Conservation (phyloP, 2,888 invertebrate genomes). For the Chrysodeixis includens region DNA sequence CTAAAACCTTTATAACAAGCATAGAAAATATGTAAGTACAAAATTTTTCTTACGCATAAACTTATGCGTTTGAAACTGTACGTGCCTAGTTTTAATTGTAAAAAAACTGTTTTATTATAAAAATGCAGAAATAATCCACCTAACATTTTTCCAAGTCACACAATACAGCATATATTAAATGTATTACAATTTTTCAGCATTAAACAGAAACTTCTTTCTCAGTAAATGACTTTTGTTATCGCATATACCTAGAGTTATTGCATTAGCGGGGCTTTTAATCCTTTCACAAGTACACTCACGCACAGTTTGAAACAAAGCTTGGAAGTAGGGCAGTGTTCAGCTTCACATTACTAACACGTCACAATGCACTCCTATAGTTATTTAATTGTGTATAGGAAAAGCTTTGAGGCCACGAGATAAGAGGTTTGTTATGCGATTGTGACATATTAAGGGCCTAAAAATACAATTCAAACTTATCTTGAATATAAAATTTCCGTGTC, state of each 20-base stretch:
- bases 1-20: too few species aligned
- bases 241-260: constrained; percentile 34
- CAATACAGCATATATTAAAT: background rate
- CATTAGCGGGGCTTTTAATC: constrained; percentile 24
- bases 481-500: too few species aligned
- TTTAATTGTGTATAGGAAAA: constrained; percentile 17
- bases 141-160: background rate
- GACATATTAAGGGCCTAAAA: too few species aligned
- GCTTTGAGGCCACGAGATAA: background rate
- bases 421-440: background rate
- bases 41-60: too few species aligned
- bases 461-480: too few species aligned
- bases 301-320: constrained; percentile 37
- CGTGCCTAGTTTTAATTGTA: too few species aligned
- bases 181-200: too few species aligned
- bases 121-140: background rate
- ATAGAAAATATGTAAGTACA: too few species aligned
- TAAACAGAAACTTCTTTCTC: constrained; percentile 26
- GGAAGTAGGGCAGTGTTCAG: constrained; percentile 37
- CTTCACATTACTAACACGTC: constrained; percentile 25
- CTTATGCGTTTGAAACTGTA: too few species aligned
- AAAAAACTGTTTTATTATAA: too few species aligned
- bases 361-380: constrained; percentile 23
- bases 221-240: constrained; percentile 37
- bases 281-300: constrained; percentile 31